phyloP scores from a whole-genome alignment of 2,113 vertebrate genomes.

The Orthonyx spaldingii region DNA sequence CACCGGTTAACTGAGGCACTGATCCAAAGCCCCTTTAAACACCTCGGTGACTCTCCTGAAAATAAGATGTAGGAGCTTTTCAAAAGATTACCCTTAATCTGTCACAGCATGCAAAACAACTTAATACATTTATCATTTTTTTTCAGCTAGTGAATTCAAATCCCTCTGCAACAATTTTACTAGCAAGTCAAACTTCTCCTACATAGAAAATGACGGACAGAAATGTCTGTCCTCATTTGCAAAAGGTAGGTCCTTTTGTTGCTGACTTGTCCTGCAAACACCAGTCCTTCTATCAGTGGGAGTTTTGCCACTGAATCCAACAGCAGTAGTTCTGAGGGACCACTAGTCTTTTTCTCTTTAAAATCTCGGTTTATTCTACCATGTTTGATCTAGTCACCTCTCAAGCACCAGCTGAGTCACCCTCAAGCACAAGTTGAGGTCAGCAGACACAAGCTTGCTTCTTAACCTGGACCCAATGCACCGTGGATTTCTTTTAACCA shows the following conservation, averaged over 20 bases:
- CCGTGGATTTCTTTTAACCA: neutral
- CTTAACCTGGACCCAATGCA: neutral
- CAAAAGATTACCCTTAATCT: conserved; percentile 59
- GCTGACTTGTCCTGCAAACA: neutral
- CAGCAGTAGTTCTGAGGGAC: neutral
- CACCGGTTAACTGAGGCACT: conserved; percentile 19
- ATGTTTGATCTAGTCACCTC: neutral
- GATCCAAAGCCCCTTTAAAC: conserved; percentile 61
- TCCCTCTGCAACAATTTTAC: neutral
- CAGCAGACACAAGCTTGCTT: neutral
- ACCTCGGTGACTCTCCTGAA: conserved; percentile 34
- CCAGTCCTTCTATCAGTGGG: neutral
- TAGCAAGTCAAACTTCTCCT: neutral
- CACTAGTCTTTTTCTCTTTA: neutral
- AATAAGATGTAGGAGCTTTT: conserved; percentile 47
- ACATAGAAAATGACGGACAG: no score
- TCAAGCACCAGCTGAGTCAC: neutral
- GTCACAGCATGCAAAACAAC: conserved; percentile 49
- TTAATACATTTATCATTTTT: conserved; percentile 55
- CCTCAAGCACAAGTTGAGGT: neutral
- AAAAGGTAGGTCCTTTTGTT: neutral
- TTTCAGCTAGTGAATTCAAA: conserved; percentile 33
- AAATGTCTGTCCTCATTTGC: neutral
- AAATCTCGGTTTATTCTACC: neutral
- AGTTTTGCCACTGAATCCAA: neutral